Evolutionary conservation across 2,797 vertebrate genomes (phyloP), one percentile per base, ranked within the genome.

Genomic region (Cirrhinus mrigala): DNA sequence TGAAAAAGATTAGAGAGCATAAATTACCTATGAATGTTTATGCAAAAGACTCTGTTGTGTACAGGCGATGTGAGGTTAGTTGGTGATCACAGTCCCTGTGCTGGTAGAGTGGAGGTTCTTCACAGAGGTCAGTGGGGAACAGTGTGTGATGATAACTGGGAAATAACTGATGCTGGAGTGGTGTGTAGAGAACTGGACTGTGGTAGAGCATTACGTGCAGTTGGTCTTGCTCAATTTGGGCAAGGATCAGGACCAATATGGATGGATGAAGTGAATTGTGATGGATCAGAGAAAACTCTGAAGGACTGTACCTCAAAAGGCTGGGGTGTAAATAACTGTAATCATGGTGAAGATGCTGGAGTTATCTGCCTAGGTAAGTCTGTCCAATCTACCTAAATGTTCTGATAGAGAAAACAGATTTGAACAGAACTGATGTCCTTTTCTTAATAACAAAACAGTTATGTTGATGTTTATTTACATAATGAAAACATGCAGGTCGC

Each of bases 261-360:
- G 80, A 44, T 82, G 52, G 22, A 46, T 71, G n/a, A 58, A n/a
- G 50, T 71, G 4, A 16, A 7, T 2, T 81, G 66, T 56, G 20
- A 1, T 56, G 79, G 79, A 71, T 69, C 50, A 70, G 79, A 71
- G 10, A 1, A 33, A 0, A 58, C 79, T 12, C 3, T 95, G 0
- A 4, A 69, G 15, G 85, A 93, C 0, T 95, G 94, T 79, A 64
- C 79, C 2, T 91, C 91, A 86, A 84, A 77, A 86, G 89, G 86
- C 50, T 92, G 91, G 83, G 93, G 91, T 60, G 52, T 89, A 11
- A 83, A 92, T 7, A 91, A 94, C 87, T 95, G 94, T 83, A 68
- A 82, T 76, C 94, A 94, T 82, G 22, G 0, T 68, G 92, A 95
- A 87, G 93, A 94, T 66, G 94, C 93, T n/a, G 89, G 94, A 29